A percentile compares a stretch with the other conserved stretches of the same genome.
Evolutionary conservation across 1,140 invertebrate genomes (phyloP).

Genomic region (Batillaria attramentaria): DNA sequence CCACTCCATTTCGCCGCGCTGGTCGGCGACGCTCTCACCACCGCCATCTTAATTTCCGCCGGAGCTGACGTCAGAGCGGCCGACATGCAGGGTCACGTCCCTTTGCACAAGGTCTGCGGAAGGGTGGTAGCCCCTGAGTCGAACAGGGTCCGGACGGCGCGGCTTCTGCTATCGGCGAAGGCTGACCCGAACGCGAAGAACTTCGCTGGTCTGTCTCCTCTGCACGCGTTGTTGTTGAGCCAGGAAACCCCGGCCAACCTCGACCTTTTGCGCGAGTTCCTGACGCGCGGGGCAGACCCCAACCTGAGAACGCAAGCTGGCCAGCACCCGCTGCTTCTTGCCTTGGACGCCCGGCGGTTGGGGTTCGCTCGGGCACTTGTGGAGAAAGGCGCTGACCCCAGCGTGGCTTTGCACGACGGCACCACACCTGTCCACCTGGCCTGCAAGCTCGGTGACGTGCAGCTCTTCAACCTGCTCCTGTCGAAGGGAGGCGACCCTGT

Average conservation of each 20-base stretch:
- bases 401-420: neutral
- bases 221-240: constrained; percentile 33
- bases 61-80: neutral
- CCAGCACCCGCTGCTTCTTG: neutral
- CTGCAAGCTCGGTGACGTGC: neutral
- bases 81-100: constrained; percentile 4
- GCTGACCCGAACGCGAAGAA: constrained; percentile 42
- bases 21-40: constrained; percentile 15
- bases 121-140: constrained; percentile 41
- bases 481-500: constrained; percentile 23
- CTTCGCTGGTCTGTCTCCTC: constrained; percentile 34
- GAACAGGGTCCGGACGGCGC: constrained; percentile 40
- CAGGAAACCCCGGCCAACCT: neutral
- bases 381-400: constrained; percentile 24
- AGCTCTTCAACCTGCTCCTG: constrained; percentile 9
- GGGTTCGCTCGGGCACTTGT: neutral
- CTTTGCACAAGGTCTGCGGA: constrained; percentile 22
- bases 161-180: constrained; percentile 37
- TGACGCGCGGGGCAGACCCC: constrained; percentile 9
- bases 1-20: constrained; percentile 6
- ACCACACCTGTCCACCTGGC: constrained; percentile 11
- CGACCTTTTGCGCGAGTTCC: constrained; percentile 10
- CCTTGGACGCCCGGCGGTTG: neutral
- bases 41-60: constrained; percentile 8
- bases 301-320: neutral